Percentiles rank a stretch among this genome's conserved stretches.
Conservation (phyloP, 2,888 invertebrate species). For the Cecidostiba fungosa region DNA sequence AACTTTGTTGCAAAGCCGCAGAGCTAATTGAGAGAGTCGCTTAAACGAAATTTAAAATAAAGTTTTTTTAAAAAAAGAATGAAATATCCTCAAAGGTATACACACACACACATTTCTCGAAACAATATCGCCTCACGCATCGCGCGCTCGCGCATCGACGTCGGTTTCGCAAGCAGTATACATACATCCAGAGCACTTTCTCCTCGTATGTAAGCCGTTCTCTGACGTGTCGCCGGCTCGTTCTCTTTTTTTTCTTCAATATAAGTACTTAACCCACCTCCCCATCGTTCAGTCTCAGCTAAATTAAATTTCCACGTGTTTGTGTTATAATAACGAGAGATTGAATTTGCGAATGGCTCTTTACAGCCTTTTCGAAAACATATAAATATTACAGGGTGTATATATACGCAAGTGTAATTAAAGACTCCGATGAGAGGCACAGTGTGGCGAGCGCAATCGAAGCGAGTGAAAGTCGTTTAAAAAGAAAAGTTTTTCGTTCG, state of each 20-base stretch:
- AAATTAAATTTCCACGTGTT: background rate
- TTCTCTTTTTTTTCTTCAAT: background rate
- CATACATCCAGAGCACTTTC: background rate
- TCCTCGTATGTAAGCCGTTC: conserved; percentile 10
- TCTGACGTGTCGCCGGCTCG: background rate
- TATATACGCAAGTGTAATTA: background rate
- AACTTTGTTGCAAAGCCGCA: background rate
- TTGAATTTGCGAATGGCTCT: background rate
- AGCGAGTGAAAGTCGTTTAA: conserved; percentile 17
- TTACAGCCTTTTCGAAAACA: background rate
- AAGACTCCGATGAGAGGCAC: background rate
- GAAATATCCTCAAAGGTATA: no score
- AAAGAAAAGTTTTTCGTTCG: conserved; percentile 18
- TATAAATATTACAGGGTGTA: background rate
- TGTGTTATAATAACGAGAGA: background rate
- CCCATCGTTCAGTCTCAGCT: background rate
- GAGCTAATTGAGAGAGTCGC: background rate
- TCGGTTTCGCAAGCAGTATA: background rate
- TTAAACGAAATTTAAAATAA: no score
- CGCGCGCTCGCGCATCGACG: background rate
- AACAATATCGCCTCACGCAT: conserved; percentile 1
- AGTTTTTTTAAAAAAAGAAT: no score
- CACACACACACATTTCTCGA: background rate
- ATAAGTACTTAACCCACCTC: background rate
- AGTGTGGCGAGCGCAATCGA: background rate